phyloP scores from a whole-genome alignment of 2,113 vertebrate species.

The Barbus barbus region DNA sequence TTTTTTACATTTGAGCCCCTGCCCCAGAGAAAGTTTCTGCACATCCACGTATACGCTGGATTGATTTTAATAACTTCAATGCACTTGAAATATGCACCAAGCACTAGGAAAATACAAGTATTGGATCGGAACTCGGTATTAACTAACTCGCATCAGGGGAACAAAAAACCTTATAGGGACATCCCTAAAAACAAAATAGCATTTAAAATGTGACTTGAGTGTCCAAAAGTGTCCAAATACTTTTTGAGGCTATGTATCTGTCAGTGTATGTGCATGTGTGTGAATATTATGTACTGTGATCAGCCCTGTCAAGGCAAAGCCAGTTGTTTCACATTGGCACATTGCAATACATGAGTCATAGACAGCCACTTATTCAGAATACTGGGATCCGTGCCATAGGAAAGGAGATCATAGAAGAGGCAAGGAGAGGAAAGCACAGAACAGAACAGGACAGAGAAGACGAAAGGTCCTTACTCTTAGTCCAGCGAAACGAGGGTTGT shows the following conservation, averaged over 20 bases:
- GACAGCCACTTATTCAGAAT: slow-evolving; percentile 72
- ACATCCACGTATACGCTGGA: too few relatives aligned
- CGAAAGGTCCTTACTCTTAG: slow-evolving; percentile 45
- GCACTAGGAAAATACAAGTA: too few relatives aligned
- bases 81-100: too few relatives aligned
- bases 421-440: neutral
- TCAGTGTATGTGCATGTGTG: neutral
- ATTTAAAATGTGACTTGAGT: neutral
- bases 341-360: slow-evolving; percentile 42
- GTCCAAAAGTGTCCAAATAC: neutral
- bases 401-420: slow-evolving; percentile 24
- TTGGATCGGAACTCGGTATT: too few relatives aligned
- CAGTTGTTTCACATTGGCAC: slow-evolving; percentile 38
- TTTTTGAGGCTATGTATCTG: too few relatives aligned
- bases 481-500: slow-evolving; percentile 51
- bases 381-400: slow-evolving; percentile 64
- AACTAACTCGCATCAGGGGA: too few relatives aligned
- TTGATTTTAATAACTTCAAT: too few relatives aligned
- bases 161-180: too few relatives aligned
- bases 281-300: slow-evolving; percentile 40
- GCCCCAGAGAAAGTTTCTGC: too few relatives aligned
- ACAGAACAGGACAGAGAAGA: slow-evolving; percentile 17
- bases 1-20: too few relatives aligned
- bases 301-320: slow-evolving; percentile 22
- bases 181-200: neutral